Evolutionary conservation across 2,888 invertebrate species (phyloP).

Genomic region (Archips crataeganus): DNA sequence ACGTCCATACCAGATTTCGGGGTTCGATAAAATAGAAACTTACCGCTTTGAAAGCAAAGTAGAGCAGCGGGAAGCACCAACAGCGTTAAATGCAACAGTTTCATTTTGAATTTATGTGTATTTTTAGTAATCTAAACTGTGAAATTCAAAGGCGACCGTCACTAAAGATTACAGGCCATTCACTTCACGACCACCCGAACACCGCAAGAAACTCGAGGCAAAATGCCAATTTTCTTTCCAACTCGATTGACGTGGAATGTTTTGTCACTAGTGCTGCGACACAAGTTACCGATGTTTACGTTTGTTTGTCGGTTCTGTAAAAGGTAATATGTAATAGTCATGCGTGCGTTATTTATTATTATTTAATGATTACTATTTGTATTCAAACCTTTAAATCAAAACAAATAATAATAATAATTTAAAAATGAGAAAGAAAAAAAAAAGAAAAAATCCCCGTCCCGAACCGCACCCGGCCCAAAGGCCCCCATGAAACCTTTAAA

Average conservation of each 20-base stretch:
- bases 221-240: slow-evolving; percentile 82
- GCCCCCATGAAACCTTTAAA: no score
- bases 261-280: slow-evolving; percentile 72
- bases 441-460: no score
- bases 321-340: no score
- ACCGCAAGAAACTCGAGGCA: slow-evolving; percentile 66
- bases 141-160: slow-evolving; percentile 60
- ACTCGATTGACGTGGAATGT: slow-evolving; percentile 86
- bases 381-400: no score
- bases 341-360: not conserved
- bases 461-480: no score
- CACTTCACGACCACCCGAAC: slow-evolving; percentile 72
- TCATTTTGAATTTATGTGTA: slow-evolving; percentile 85
- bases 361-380: not conserved
- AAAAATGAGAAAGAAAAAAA: no score
- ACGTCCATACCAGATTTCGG: slow-evolving; percentile 67
- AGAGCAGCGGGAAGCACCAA: slow-evolving; percentile 90
- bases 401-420: no score
- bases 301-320: slow-evolving; percentile 18
- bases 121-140: slow-evolving; percentile 52
- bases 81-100: slow-evolving; percentile 87
- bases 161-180: slow-evolving; percentile 70
- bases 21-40: slow-evolving; percentile 74
- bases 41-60: slow-evolving; percentile 90
- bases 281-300: slow-evolving; percentile 2